Evolutionary conservation across 1,140 invertebrate species (phyloP), one percentile per base, ranked within the genome.

Genomic region (Dolichoris vasculosae): DNA sequence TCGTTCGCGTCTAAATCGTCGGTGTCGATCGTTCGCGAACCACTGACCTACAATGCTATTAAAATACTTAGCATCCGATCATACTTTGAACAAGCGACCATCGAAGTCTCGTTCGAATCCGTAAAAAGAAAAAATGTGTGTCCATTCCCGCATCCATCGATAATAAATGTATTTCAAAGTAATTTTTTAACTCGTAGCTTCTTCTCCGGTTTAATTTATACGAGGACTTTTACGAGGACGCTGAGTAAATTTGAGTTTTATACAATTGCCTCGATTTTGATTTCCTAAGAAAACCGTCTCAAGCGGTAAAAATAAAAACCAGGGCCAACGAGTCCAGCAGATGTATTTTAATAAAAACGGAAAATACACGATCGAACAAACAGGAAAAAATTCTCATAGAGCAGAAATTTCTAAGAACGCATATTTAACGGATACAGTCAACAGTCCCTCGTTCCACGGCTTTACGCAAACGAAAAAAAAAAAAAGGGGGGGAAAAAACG

Each of bases 271-370:
- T 69, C 38, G 30, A 26, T 69, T 32, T 69, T 32, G 3, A 35
- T 69, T 69, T 69, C 32, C 15, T 69, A 69, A 69, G 64, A n/a
- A 69, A 69, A n/a, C 32, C 64, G 69, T 17, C 38, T 40, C 20
- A 30, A 73, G 0, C 15, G 20, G 7, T n/a, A n/a, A 7, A 73
- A 67, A 30, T 13, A 73, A n/a, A 35, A 38, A n/a, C n/a, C 38
- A 38, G 4, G 11, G 15, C 40, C 69, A 26, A 73, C 40, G 11
- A 15, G 11, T 40, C 20, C 38, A 1, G 13, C 7, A 1, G 40
- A 43, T 17, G 69, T 73, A 73, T 73, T 73, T 73, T 43, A 17
- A 43, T 73, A 73, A 73, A 73, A 43, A 7, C n/a, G 69, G 69
- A n/a, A n/a, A 73, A 73, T 43, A 43, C 20, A 73, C 51, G 51